Evolutionary conservation across 2,113 vertebrate genomes (phyloP), one percentile per base, ranked within the genome.

Genomic region (Cryptotis parvus): DNA sequence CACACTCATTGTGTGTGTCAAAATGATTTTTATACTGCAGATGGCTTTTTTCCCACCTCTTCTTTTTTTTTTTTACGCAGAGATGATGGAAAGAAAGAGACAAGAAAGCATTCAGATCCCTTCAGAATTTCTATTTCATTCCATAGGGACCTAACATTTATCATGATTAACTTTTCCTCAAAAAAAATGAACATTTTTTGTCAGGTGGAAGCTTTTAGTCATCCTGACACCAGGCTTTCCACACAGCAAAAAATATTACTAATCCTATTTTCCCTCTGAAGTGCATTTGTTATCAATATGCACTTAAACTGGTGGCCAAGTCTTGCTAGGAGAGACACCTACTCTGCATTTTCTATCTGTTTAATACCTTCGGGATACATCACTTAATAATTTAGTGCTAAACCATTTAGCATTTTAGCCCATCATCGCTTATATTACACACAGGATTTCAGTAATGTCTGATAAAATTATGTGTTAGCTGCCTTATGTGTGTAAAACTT

Each of bases 311-410:
- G 95, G 96, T 98, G 98, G 97, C 98, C 97, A 94, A 97, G 97
- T 97, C 96, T 97, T 97, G 96, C 95, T 96, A 92, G 96, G 92
- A 98, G 91, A 98, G 97, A 97, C 97, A 98, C 98, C 98, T 98
- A 98, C 98, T 97, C 97, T 97, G 97, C 98, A 98, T 98, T 97
- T 97, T 92, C 96, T 97, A 97, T 98, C 98, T 97, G 97, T 95
- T 97, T 97, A 98, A 98, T 98, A 98, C 98, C 98, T 98, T 81
- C 78, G 98, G 97, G 98, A 98, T 95, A 97, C 97, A 98, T 98
- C 98, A 96, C 97, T 98, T 98, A 98, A 98, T 98, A 98, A 98
- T 98, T 98, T 98, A 98, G 97, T 98, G 97, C 97, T 98, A 98
- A 98, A 98, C 97, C 98, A 98, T 98, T 98, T 98, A 98, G 98